Evolutionary conservation across 2,888 invertebrate species (phyloP).

Genomic region (Baccha elongata): DNA sequence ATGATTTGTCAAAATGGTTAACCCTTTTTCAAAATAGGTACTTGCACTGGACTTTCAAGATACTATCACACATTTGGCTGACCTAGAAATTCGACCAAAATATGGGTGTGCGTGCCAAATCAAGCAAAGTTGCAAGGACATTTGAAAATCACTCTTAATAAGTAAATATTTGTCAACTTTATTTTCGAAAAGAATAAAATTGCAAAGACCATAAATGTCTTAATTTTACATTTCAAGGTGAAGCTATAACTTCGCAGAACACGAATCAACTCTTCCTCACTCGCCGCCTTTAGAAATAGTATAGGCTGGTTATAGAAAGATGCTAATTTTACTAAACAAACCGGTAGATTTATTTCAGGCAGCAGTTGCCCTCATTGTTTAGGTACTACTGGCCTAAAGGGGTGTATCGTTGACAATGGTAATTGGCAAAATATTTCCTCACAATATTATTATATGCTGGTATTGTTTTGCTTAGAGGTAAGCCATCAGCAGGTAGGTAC

Average conservation of each 20-base stretch:
- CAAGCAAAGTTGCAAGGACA: constrained; percentile 22
- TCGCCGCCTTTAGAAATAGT: too few relatives aligned
- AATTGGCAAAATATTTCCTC: constrained; percentile 32
- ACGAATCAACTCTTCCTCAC: constrained; percentile 32
- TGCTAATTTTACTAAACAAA: constrained; percentile 33
- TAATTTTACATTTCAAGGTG: constrained; percentile 45
- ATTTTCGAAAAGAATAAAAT: constrained; percentile 19
- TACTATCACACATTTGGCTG: not conserved
- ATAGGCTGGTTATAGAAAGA: too few relatives aligned
- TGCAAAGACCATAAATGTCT: constrained; percentile 33
- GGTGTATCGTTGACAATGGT: constrained; percentile 64
- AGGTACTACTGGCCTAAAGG: constrained; percentile 67
- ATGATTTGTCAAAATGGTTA: constrained; percentile 80
- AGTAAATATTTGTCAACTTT: constrained; percentile 59
- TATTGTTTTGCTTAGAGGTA: not conserved
- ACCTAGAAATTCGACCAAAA: constrained; percentile 1
- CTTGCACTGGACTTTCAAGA: not conserved
- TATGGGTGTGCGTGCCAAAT: constrained; percentile 10
- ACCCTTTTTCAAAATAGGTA: constrained; percentile 59
- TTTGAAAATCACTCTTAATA: constrained; percentile 55
- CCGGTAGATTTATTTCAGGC: constrained; percentile 46
- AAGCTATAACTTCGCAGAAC: constrained; percentile 18
- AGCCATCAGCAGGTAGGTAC: not conserved
- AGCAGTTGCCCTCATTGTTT: constrained; percentile 58
- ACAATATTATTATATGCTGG: not conserved